A percentile compares a stretch with the other conserved stretches of the same genome.
Conservation (phyloP, 2,888 invertebrate species). For the Apamea epomidion region DNA sequence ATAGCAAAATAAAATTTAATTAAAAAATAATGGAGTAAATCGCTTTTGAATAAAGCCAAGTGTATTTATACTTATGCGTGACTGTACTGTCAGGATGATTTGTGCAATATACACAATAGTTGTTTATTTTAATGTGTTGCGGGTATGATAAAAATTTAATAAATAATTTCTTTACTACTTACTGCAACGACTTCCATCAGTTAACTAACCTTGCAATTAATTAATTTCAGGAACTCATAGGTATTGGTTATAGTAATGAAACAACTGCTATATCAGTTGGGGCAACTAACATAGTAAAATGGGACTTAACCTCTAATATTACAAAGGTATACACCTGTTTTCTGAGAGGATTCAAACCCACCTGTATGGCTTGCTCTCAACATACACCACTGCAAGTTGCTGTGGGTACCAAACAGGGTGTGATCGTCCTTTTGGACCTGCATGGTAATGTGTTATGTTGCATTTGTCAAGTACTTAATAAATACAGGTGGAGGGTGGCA, state of each 20-base stretch:
- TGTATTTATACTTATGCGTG: too few relatives aligned
- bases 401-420: conserved; percentile 87
- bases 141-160: too few relatives aligned
- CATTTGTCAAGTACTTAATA: not conserved
- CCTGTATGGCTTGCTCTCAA: conserved; percentile 82
- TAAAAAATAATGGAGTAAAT: too few relatives aligned
- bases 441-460: conserved; percentile 72
- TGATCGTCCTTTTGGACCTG: conserved; percentile 83
- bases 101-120: not conserved
- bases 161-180: not conserved
- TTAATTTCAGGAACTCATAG: conserved; percentile 80
- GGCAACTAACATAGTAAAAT: conserved; percentile 86
- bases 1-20: too few relatives aligned
- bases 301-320: conserved; percentile 89
- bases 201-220: not conserved
- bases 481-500: not conserved
- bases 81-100: too few relatives aligned
- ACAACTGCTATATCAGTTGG: conserved; percentile 87
- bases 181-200: not conserved
- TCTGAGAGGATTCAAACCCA: conserved; percentile 79
- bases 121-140: not conserved
- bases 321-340: conserved; percentile 77
- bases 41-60: too few relatives aligned
- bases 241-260: conserved; percentile 87
- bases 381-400: conserved; percentile 81